Evolutionary conservation across 2,888 invertebrate species (phyloP).

Genomic region (Proisotoma minuta): DNA sequence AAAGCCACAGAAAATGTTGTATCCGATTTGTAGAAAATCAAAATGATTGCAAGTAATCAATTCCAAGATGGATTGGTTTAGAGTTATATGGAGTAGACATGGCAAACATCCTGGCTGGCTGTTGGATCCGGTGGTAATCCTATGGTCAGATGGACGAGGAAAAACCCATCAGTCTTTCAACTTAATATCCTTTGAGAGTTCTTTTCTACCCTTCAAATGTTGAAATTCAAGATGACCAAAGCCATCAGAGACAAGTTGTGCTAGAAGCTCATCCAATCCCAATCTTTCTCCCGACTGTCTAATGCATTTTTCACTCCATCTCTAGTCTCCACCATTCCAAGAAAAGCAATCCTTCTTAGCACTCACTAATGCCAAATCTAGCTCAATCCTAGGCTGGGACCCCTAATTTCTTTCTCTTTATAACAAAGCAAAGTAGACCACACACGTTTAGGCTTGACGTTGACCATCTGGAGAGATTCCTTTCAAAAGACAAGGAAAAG

Average conservation of each 20-base stretch:
- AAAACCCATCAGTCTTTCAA: conserved; percentile 34
- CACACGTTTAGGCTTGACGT: background rate
- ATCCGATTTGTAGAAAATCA: conserved; percentile 31
- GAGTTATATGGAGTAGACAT: conserved; percentile 1
- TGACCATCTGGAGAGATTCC: background rate
- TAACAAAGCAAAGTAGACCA: conserved; percentile 2
- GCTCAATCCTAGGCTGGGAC: conserved; percentile 17
- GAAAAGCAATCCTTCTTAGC: conserved; percentile 17
- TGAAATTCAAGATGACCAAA: conserved; percentile 37
- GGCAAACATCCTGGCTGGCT: conserved; percentile 9
- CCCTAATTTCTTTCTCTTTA: background rate
- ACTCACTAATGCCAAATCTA: conserved; percentile 37
- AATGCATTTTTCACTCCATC: conserved; percentile 13
- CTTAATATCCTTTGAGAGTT: conserved; percentile 34
- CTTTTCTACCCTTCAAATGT: conserved; percentile 17
- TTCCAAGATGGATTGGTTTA: conserved; percentile 28
- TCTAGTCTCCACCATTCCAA: conserved; percentile 4
- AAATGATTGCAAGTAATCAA: conserved; percentile 42
- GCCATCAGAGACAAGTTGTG: conserved; percentile 11
- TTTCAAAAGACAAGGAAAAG: background rate
- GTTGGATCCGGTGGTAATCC: background rate
- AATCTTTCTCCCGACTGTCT: background rate
- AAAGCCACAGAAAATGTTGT: conserved; percentile 8
- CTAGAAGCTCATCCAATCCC: background rate
- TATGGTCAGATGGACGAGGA: conserved; percentile 15